A percentile compares a stretch with the other conserved stretches of the same genome.
Conservation (phyloP, 2,113 vertebrate species). For the Hippocampus mohnikei region DNA sequence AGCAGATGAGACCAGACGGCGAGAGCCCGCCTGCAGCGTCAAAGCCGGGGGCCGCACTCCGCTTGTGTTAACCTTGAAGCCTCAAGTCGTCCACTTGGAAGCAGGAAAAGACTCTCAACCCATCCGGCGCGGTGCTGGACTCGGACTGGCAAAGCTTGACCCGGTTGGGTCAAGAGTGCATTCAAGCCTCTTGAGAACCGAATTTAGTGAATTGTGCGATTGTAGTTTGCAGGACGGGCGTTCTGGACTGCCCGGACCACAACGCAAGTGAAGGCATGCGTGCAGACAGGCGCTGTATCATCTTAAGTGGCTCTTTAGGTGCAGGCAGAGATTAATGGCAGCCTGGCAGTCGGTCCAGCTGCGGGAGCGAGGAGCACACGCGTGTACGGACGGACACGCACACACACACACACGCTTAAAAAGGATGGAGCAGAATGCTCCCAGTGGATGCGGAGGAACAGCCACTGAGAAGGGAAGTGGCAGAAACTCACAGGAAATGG, state of each 20-base stretch:
- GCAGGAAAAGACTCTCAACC: slow-evolving; percentile 15
- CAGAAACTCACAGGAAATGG: slow-evolving; percentile 5
- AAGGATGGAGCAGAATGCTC: slow-evolving; percentile 34
- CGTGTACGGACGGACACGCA: slow-evolving; percentile 27
- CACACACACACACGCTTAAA: slow-evolving; percentile 27
- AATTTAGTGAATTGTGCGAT: slow-evolving; percentile 4
- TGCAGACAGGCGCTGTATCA: slow-evolving; percentile 75
- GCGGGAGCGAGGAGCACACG: slow-evolving; percentile 65
- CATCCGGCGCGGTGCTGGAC: slow-evolving; percentile 2
- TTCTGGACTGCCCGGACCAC: slow-evolving; percentile 43
- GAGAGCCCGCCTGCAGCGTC: slow-evolving; percentile 48
- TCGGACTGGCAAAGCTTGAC: neutral
- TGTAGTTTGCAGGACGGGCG: slow-evolving; percentile 4
- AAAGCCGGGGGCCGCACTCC: slow-evolving; percentile 35
- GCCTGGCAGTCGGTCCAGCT: slow-evolving; percentile 67
- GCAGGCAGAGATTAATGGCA: slow-evolving; percentile 77
- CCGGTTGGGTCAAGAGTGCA: neutral
- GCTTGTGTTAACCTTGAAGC: slow-evolving; percentile 56
- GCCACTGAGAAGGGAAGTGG: slow-evolving; percentile 31
- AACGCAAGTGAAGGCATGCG: slow-evolving; percentile 73
- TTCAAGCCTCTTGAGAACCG: neutral
- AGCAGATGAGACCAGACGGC: slow-evolving; percentile 71
- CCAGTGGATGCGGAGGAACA: slow-evolving; percentile 44
- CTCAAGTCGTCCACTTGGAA: slow-evolving; percentile 24
- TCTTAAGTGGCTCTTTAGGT: slow-evolving; percentile 80